phyloP scores from a whole-genome alignment of 2,888 invertebrate species.

The Nephrotoma appendiculata region DNA sequence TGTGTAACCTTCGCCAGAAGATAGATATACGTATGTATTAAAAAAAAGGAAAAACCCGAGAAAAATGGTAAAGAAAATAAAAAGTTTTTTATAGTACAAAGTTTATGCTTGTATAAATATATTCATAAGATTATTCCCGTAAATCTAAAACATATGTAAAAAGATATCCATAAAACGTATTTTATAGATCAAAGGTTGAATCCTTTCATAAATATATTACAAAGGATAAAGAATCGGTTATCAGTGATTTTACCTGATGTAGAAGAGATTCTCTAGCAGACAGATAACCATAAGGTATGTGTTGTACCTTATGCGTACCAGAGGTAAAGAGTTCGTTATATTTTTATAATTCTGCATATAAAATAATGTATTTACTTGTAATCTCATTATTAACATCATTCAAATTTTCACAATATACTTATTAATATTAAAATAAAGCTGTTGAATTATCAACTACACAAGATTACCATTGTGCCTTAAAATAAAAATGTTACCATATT shows the following conservation, averaged over 20 bases:
- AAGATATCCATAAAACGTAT: background rate
- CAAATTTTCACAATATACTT: background rate
- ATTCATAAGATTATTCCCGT: background rate
- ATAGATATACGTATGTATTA: background rate
- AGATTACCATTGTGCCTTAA: background rate
- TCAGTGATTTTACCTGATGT: slow-evolving; percentile 2
- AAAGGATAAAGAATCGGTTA: background rate
- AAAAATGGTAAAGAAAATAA: background rate
- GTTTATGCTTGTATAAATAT: background rate
- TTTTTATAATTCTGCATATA: background rate
- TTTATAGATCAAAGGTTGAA: slow-evolving; percentile 3
- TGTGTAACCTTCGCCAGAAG: background rate
- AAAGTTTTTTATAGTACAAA: background rate
- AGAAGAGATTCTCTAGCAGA: background rate
- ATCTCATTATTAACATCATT: background rate
- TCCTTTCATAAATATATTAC: slow-evolving; percentile 3
- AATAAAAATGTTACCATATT: background rate
- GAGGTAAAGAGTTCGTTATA: background rate
- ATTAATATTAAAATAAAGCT: background rate
- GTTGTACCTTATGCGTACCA: background rate
- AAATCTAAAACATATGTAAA: background rate
- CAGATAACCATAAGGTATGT: background rate
- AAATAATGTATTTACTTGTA: background rate
- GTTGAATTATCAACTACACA: background rate
- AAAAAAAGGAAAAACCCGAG: background rate